A percentile compares a stretch with the other conserved stretches of the same genome.
These are phyloP conservation scores for Macroramphosus scolopax DNA, from an alignment of 2,797 vertebrate species.

Conservation along the genomic window DNA sequence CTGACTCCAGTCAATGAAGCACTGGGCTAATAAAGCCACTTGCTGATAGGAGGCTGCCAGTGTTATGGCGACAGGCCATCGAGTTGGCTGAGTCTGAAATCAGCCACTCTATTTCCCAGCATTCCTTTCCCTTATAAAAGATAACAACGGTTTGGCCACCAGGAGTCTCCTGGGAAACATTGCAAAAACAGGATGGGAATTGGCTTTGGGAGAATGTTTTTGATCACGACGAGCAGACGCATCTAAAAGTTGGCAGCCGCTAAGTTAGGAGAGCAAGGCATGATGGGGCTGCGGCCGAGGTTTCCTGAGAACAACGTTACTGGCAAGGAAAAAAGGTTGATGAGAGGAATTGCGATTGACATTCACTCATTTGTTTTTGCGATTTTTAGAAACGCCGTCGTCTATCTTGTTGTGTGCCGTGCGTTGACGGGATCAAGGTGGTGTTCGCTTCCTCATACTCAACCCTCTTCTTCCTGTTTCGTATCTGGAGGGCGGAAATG, in stretches of 20 bases:
- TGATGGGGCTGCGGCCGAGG: constrained; percentile 47
- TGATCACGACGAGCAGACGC: constrained; percentile 40
- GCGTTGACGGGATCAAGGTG: constrained; percentile 21
- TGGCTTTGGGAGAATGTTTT: constrained; percentile 50
- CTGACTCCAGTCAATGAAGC: constrained; percentile 13
- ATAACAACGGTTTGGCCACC: constrained; percentile 56
- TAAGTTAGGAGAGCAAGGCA: constrained; percentile 36
- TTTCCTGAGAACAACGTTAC: constrained; percentile 42
- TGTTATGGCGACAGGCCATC: constrained; percentile 38
- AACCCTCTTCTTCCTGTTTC: constrained; percentile 57
- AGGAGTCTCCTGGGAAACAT: constrained; percentile 49
- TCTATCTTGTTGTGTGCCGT: constrained; percentile 15
- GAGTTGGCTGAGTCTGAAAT: constrained; percentile 39
- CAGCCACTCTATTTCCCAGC: constrained; percentile 59
- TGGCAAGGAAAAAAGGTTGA: constrained; percentile 8
- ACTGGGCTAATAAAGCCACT: constrained; percentile 32
- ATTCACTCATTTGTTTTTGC: constrained; percentile 12
- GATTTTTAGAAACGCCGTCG: constrained; percentile 4
- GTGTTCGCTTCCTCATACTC: constrained; percentile 51
- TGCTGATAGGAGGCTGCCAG: constrained; percentile 31
- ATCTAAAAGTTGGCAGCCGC: constrained; percentile 36
- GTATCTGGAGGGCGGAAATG: constrained; percentile 31
- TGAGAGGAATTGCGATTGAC: constrained; percentile 28
- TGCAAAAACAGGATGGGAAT: constrained; percentile 71
- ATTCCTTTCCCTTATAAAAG: constrained; percentile 65